These are phyloP conservation scores for Sarcophaga caerulescens DNA, from an alignment of 2,888 invertebrate genomes.

Conservation along the genomic window DNA sequence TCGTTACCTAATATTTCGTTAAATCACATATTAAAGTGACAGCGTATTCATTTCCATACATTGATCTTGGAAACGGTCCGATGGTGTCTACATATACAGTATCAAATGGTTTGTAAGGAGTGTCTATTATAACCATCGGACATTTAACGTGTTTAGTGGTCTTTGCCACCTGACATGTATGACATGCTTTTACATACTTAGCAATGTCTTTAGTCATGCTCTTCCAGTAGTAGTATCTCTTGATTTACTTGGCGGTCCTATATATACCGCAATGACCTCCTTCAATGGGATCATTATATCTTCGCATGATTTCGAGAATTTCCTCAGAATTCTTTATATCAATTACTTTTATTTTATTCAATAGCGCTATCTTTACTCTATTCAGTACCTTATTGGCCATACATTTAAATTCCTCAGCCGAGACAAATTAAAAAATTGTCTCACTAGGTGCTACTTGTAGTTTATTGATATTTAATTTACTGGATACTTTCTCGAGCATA, in stretches of 20 bases:
- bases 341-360: neutral
- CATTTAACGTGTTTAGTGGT: conserved; percentile 1
- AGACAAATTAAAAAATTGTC: conserved; percentile 18
- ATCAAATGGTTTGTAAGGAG: conserved; percentile 52
- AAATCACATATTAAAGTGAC: conserved; percentile 25
- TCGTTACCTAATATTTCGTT: neutral
- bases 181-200: conserved; percentile 31
- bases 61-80: conserved; percentile 20
- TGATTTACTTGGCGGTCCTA: conserved; percentile 37
- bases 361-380: neutral
- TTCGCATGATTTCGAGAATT: neutral
- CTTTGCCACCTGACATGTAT: conserved; percentile 36
- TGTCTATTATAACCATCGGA: conserved; percentile 15
- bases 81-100: conserved; percentile 10
- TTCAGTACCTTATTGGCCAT: conserved; percentile 16
- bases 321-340: neutral
- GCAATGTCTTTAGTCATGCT: conserved; percentile 15
- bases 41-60: conserved; percentile 9
- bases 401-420: neutral
- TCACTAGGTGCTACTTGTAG: conserved; percentile 25
- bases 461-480: conserved; percentile 31
- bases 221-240: conserved; percentile 51
- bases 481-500: conserved; percentile 42
- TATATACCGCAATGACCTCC: conserved; percentile 26
- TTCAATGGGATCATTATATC: conserved; percentile 15